These are phyloP conservation scores for Odontomachus brunneus DNA, from an alignment of 1,140 invertebrate species.

Conservation along the genomic window DNA sequence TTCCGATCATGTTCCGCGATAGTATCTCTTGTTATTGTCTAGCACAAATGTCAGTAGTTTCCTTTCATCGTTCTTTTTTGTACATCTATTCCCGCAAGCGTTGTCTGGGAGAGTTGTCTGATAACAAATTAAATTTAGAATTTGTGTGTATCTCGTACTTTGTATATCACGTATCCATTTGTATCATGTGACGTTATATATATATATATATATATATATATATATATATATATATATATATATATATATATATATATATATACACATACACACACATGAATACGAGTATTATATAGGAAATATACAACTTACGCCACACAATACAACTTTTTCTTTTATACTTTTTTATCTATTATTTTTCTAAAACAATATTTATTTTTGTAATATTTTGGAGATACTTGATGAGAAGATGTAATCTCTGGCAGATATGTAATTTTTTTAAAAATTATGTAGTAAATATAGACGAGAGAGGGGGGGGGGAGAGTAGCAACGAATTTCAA, in stretches of 20 bases:
- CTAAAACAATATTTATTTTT: too few species aligned
- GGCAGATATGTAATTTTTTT: too few species aligned
- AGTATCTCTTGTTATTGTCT: background rate
- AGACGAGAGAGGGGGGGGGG: too few species aligned
- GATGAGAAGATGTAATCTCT: too few species aligned
- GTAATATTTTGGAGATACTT: too few species aligned
- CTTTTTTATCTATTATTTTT: too few species aligned
- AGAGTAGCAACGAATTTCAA: too few species aligned
- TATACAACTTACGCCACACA: too few species aligned
- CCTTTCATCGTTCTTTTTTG: constrained; percentile 16
- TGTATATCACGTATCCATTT: constrained; percentile 50
- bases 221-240: too few species aligned
- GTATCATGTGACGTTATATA: constrained; percentile 44
- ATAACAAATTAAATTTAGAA: constrained; percentile 21
- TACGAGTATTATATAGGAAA: constrained; percentile 33
- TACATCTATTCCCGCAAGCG: constrained; percentile 13
- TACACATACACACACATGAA: constrained; percentile 20
- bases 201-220: background rate
- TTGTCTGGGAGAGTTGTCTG: constrained; percentile 9
- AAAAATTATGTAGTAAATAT: too few species aligned
- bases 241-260: constrained; percentile 27
- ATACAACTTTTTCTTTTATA: too few species aligned
- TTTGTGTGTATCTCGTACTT: constrained; percentile 66
- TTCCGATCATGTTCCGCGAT: background rate
- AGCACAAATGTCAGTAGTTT: background rate